phyloP scores from a whole-genome alignment of 2,888 invertebrate genomes.

The Dryocosmus kuriphilus region DNA sequence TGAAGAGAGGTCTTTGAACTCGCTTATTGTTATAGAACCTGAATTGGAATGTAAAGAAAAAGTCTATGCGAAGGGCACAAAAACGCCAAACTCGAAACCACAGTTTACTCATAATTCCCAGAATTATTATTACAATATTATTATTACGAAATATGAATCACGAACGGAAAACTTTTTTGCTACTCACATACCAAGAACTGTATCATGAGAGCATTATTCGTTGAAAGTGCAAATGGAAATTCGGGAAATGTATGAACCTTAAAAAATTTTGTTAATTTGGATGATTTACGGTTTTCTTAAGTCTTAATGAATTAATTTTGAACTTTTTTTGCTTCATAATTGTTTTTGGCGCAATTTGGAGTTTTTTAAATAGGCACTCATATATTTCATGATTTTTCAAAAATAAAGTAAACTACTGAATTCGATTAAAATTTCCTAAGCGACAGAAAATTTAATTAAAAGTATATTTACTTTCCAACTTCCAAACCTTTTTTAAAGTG shows the following conservation, averaged over 20 bases:
- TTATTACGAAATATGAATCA: not conserved
- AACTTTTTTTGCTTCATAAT: no score
- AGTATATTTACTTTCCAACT: not conserved
- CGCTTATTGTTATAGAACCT: not conserved
- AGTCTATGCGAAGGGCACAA: constrained; percentile 1
- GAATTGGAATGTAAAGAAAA: not conserved
- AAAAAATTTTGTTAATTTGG: no score
- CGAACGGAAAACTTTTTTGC: not conserved
- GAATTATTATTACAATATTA: constrained; percentile 7
- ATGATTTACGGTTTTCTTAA: no score
- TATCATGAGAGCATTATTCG: not conserved
- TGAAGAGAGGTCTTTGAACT: constrained; percentile 20
- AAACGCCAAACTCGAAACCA: constrained; percentile 12
- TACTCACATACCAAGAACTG: not conserved
- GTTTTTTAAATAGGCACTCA: no score
- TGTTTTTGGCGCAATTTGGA: no score
- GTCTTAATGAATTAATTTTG: no score
- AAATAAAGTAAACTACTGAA: no score
- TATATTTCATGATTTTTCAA: no score
- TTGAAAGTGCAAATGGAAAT: not conserved
- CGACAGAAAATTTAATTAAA: no score
- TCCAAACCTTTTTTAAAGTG: no score
- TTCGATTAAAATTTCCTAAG: no score
- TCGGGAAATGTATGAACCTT: no score
- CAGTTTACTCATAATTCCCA: constrained; percentile 4